Evolutionary conservation across 2,113 vertebrate genomes (phyloP).

Genomic region (Nannobrachium achirus): DNA sequence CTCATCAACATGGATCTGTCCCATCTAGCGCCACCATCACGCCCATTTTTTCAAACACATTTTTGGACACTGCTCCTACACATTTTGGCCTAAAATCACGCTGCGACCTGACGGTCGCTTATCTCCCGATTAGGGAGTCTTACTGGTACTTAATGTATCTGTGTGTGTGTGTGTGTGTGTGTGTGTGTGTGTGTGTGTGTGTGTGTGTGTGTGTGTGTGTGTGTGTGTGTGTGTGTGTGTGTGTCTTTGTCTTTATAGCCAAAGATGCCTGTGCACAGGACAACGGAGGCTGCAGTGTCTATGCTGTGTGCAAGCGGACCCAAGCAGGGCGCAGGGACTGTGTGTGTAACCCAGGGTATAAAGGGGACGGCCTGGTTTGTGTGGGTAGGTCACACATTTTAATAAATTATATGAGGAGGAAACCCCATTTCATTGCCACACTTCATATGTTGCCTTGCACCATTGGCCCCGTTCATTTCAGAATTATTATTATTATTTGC

Average conservation of each 20-base stretch:
- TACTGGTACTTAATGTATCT: not conserved
- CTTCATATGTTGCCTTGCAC: no score
- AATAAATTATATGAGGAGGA: not conserved
- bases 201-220: slow-evolving; percentile 13
- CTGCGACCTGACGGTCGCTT: no score
- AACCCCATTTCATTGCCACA: no score
- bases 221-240: slow-evolving; percentile 1
- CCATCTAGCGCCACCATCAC: no score
- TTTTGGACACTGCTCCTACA: no score
- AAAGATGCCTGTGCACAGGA: slow-evolving; percentile 80
- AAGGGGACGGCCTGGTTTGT: slow-evolving; percentile 89
- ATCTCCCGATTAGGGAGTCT: no score
- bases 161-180: slow-evolving; percentile 1
- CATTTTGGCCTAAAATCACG: no score
- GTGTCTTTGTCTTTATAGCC: slow-evolving; percentile 67
- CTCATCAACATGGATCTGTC: no score
- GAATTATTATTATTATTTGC: no score
- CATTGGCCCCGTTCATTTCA: no score
- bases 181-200: not conserved
- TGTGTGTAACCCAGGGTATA: slow-evolving; percentile 79
- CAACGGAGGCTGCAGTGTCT: slow-evolving; percentile 87
- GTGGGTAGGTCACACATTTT: slow-evolving; percentile 73
- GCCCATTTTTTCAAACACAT: no score
- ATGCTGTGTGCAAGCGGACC: slow-evolving; percentile 86
- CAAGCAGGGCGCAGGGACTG: slow-evolving; percentile 84